Percentiles rank a stretch among this genome's conserved stretches.
These are phyloP conservation scores for Eupristina koningsbergeri DNA, from an alignment of 1,140 invertebrate genomes.

Conservation along the genomic window DNA sequence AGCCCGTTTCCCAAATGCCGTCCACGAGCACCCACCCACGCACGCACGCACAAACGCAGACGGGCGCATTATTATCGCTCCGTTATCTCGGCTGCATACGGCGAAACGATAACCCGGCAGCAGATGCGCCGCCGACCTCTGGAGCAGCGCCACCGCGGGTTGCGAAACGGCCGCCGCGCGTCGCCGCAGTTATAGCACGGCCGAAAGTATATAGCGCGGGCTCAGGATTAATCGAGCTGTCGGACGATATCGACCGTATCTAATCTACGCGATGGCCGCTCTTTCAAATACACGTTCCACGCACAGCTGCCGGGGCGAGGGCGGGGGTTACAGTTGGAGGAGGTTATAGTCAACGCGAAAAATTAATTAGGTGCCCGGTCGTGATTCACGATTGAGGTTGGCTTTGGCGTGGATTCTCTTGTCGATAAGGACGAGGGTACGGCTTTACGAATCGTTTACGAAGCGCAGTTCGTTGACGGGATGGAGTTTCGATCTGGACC, in stretches of 20 bases:
- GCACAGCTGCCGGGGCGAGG: neutral
- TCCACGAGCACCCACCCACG: neutral
- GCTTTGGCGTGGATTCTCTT: neutral
- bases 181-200: neutral
- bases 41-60: neutral
- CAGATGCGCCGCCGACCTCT: neutral
- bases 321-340: neutral
- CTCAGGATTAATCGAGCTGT: conserved; percentile 26
- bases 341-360: conserved; percentile 11
- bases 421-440: neutral
- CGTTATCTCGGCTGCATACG: conserved; percentile 32
- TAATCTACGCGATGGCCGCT: conserved; percentile 20
- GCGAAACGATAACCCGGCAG: conserved; percentile 20
- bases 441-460: neutral
- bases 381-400: neutral
- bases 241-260: conserved; percentile 32
- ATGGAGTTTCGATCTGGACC: too few relatives aligned
- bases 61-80: conserved; percentile 17
- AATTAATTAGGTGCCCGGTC: conserved; percentile 23
- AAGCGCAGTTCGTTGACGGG: neutral
- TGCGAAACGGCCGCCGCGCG: neutral
- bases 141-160: neutral
- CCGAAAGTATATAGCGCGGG: neutral
- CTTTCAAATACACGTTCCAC: neutral
- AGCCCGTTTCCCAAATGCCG: neutral